A percentile compares a stretch with the other conserved stretches of the same genome.
phyloP scores from a whole-genome alignment of 2,888 invertebrate species.

The Epiblema foenella region DNA sequence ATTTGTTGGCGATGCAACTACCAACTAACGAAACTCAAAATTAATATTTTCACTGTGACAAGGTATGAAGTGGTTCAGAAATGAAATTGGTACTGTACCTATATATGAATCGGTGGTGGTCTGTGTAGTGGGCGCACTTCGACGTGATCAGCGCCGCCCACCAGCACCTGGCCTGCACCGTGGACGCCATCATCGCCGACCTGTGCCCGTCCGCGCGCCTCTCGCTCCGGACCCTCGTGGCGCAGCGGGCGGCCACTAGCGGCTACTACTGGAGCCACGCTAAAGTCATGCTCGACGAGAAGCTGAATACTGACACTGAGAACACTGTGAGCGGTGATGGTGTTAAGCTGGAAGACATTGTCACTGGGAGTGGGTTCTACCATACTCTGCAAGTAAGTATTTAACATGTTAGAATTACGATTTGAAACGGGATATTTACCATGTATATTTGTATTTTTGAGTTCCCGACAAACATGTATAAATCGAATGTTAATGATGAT shows the following conservation, averaged over 20 bases:
- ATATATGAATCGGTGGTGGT: not conserved
- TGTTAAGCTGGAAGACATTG: conserved; percentile 47
- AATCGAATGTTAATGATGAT: too few species aligned
- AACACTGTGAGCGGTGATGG: conserved; percentile 1
- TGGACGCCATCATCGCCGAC: conserved; percentile 52
- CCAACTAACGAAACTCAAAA: too few species aligned
- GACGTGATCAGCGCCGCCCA: not conserved
- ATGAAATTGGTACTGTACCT: too few species aligned
- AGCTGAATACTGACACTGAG: not conserved
- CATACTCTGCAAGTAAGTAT: conserved; percentile 63
- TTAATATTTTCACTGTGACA: too few species aligned
- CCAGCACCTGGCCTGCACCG: conserved; percentile 47
- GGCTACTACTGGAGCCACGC: conserved; percentile 67
- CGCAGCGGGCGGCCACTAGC: conserved; percentile 45
- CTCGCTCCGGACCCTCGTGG: conserved; percentile 42
- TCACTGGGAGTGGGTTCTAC: conserved; percentile 62
- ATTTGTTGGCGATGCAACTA: too few species aligned
- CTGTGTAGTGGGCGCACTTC: conserved; percentile 25
- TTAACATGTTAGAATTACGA: too few species aligned
- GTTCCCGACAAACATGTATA: too few species aligned
- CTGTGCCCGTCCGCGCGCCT: conserved; percentile 41
- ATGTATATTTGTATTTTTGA: too few species aligned
- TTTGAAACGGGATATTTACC: too few species aligned
- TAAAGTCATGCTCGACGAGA: conserved; percentile 43
- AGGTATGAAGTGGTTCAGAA: too few species aligned